Conservation (phyloP, 2,797 vertebrate genomes). For the Semotilus atromaculatus region DNA sequence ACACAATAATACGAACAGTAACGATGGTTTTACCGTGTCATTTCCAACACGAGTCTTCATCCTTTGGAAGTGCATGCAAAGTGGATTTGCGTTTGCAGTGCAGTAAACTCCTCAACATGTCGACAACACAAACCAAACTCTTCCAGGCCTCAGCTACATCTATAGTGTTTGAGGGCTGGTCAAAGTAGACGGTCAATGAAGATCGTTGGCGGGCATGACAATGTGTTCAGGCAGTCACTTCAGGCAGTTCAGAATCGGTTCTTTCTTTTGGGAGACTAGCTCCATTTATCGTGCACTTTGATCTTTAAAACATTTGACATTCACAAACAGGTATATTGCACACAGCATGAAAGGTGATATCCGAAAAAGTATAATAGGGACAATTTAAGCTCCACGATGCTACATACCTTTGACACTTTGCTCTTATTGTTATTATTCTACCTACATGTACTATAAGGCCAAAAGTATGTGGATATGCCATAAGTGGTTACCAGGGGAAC, state of each 20-base stretch:
- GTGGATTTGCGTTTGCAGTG: background rate
- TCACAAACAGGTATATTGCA: background rate
- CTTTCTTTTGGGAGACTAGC: background rate
- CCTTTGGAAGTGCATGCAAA: background rate
- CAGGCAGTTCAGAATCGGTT: background rate
- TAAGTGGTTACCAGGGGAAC: constrained; percentile 58
- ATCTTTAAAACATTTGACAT: background rate
- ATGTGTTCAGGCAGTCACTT: background rate
- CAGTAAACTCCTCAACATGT: background rate
- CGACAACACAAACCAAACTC: background rate
- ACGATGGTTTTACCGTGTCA: background rate
- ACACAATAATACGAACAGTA: background rate
- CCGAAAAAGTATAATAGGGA: background rate
- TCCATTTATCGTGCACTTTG: background rate
- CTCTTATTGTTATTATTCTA: background rate
- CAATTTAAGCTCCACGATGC: background rate
- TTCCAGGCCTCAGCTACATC: background rate
- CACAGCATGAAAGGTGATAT: background rate
- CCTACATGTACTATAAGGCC: background rate
- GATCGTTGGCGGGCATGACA: background rate
- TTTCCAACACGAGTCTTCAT: background rate
- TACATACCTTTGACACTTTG: background rate
- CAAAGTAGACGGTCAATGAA: background rate
- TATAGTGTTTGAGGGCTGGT: background rate
- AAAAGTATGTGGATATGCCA: background rate